Evolutionary conservation across 2,113 vertebrate species (phyloP).

Genomic region (Periophthalmus modestus): DNA sequence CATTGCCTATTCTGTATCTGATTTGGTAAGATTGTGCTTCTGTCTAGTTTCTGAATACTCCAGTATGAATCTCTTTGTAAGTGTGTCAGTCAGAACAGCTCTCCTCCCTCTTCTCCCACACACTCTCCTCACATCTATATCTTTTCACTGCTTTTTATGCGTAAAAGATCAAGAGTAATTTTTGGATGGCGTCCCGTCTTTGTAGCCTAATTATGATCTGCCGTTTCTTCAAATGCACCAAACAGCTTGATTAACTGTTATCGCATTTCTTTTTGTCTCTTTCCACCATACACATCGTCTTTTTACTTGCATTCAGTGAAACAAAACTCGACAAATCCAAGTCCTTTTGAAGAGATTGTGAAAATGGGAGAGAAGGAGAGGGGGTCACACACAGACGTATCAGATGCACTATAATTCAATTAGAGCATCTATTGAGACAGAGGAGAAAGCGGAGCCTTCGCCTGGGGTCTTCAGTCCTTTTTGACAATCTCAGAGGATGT

Average conservation of each 20-base stretch:
- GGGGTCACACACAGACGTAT: constrained; percentile 47
- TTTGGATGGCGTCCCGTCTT: constrained; percentile 16
- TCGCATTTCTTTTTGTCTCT: not conserved
- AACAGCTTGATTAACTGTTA: constrained; percentile 28
- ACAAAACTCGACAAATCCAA: constrained; percentile 55
- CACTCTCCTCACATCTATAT: constrained; percentile 9
- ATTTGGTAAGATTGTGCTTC: not conserved
- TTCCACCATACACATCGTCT: not conserved
- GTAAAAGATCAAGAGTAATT: constrained; percentile 31
- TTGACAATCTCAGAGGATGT: constrained; percentile 46
- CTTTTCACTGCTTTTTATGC: constrained; percentile 26
- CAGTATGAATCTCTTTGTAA: constrained; percentile 45
- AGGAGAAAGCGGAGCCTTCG: constrained; percentile 50
- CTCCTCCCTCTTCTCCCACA: constrained; percentile 31
- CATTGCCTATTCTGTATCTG: not conserved
- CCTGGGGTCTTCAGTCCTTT: constrained; percentile 43
- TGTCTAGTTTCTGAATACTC: constrained; percentile 2
- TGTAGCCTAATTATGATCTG: constrained; percentile 25
- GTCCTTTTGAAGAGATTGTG: constrained; percentile 33
- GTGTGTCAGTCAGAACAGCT: constrained; percentile 32
- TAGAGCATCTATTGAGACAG: constrained; percentile 43
- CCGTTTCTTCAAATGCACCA: constrained; percentile 32
- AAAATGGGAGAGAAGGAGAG: not conserved
- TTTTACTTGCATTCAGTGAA: constrained; percentile 30
- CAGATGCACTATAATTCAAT: constrained; percentile 63